These are phyloP conservation scores for Parazoanthus swiftii DNA, from an alignment of 92 coral and sea anemone species.

Conservation along the genomic window DNA sequence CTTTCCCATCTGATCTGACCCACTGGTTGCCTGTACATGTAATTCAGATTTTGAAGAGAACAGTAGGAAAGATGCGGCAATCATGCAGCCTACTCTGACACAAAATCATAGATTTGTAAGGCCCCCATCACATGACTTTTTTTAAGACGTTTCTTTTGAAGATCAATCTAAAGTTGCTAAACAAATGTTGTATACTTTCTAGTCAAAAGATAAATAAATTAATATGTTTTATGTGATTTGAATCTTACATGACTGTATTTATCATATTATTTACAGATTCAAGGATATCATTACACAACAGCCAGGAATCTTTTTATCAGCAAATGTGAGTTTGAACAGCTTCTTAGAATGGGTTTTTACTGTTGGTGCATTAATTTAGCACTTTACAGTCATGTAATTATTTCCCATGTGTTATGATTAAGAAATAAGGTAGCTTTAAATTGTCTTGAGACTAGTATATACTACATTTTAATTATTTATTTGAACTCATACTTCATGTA, in stretches of 20 bases:
- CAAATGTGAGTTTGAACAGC: slow-evolving; percentile 16
- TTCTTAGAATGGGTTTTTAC: not conserved
- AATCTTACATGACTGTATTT: too few relatives aligned
- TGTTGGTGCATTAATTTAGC: too few relatives aligned
- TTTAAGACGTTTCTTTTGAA: not conserved
- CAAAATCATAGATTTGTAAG: not conserved
- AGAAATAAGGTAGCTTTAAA: too few relatives aligned
- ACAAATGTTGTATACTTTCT: not conserved
- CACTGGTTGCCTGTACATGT: too few relatives aligned
- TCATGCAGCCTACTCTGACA: not conserved
- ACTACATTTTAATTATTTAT: too few relatives aligned
- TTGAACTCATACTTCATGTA: too few relatives aligned
- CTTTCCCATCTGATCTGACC: too few relatives aligned
- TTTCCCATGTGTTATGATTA: too few relatives aligned
- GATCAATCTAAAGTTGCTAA: not conserved
- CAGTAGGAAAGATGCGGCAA: not conserved
- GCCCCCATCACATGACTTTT: too few relatives aligned
- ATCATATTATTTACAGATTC: slow-evolving; percentile 5
- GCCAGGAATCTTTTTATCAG: slow-evolving; percentile 28
- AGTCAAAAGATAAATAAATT: not conserved
- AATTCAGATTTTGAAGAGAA: not conserved
- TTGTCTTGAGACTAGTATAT: too few relatives aligned
- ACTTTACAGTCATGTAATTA: not conserved
- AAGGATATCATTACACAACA: slow-evolving; percentile 33
- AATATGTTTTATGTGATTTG: too few relatives aligned